These are phyloP conservation scores for Salminus brasiliensis DNA, from an alignment of 2,113 vertebrate species.

Conservation along the genomic window DNA sequence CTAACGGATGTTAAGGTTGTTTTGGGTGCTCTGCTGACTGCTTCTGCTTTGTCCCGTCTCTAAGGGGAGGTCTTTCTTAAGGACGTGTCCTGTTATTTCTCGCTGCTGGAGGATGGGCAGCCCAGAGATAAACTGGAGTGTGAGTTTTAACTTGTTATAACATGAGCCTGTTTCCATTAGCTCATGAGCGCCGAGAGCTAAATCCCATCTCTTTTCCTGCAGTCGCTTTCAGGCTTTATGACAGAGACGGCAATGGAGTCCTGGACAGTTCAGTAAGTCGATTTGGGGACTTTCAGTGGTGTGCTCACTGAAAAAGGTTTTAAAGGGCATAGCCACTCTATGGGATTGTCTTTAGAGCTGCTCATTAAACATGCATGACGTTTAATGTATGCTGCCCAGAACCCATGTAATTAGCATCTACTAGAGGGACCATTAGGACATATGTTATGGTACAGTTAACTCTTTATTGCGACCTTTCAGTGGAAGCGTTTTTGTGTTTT, in stretches of 20 bases:
- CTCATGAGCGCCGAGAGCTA: neutral
- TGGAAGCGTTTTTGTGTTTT: neutral
- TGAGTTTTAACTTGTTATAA: constrained; percentile 66
- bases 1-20: neutral
- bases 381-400: neutral
- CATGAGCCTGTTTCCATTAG: neutral
- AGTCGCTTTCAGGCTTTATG: constrained; percentile 93
- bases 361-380: neutral
- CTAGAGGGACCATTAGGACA: neutral
- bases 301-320: neutral
- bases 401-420: neutral
- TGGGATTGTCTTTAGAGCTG: neutral
- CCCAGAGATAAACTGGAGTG: constrained; percentile 91
- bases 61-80: constrained; percentile 81
- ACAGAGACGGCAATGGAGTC: constrained; percentile 88
- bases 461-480: neutral
- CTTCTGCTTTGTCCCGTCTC: constrained; percentile 28
- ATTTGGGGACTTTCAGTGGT: neutral
- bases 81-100: constrained; percentile 93
- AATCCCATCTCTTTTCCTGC: constrained; percentile 38
- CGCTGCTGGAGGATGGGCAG: constrained; percentile 88
- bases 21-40: neutral
- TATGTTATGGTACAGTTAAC: neutral
- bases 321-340: neutral
- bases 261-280: constrained; percentile 89